phyloP scores from a whole-genome alignment of 2,888 invertebrate genomes.

The Alentia gelatinosa region DNA sequence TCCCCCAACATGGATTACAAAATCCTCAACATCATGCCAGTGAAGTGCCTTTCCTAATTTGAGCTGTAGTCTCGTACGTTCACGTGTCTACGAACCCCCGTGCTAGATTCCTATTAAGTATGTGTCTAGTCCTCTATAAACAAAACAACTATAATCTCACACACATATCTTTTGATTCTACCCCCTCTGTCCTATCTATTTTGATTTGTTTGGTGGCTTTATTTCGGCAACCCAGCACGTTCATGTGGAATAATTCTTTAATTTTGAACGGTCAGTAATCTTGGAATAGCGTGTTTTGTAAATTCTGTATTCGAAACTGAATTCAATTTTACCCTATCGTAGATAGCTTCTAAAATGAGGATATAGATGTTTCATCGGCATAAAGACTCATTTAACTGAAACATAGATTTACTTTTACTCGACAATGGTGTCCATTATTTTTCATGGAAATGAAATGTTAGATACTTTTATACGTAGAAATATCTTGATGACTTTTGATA shows the following conservation, averaged over 20 bases:
- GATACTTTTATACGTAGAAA: too few relatives aligned
- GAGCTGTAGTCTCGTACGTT: background rate
- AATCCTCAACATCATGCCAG: conserved; percentile 15
- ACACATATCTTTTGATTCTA: background rate
- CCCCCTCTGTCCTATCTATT: background rate
- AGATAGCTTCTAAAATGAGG: too few relatives aligned
- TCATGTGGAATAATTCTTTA: background rate
- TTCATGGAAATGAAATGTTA: too few relatives aligned
- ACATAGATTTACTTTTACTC: too few relatives aligned
- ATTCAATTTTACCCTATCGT: too few relatives aligned
- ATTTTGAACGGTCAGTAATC: too few relatives aligned
- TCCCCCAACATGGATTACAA: background rate
- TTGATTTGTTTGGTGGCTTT: background rate
- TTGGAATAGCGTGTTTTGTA: too few relatives aligned
- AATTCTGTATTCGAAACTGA: too few relatives aligned
- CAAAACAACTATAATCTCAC: background rate
- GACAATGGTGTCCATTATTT: too few relatives aligned
- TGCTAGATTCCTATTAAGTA: background rate
- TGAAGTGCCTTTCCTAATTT: conserved; percentile 16
- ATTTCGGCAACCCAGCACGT: background rate
- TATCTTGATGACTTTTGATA: too few relatives aligned
- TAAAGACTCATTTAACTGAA: too few relatives aligned
- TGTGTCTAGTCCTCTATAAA: background rate
- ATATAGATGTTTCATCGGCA: too few relatives aligned
- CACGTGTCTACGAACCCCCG: background rate